phyloP scores from a whole-genome alignment of 2,888 invertebrate genomes.

The Capitulum mitella region DNA sequence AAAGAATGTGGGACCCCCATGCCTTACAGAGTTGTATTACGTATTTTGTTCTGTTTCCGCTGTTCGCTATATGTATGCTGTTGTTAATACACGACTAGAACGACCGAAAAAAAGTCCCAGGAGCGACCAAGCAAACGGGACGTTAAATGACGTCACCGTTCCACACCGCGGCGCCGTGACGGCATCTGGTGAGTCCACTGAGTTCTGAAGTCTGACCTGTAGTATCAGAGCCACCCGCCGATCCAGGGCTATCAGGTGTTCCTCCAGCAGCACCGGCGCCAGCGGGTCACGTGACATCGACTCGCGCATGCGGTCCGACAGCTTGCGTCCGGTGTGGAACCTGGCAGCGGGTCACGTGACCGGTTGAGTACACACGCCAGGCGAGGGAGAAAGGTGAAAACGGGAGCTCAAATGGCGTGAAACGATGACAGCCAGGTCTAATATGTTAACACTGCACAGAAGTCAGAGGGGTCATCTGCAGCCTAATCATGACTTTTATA shows the following conservation, averaged over 20 bases:
- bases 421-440: background rate
- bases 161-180: too few species aligned
- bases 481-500: background rate
- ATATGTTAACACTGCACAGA: background rate
- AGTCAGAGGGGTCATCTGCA: background rate
- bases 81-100: too few species aligned
- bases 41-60: too few species aligned
- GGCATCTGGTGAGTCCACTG: too few species aligned
- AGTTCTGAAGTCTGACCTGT: constrained; percentile 46
- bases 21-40: too few species aligned
- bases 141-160: too few species aligned
- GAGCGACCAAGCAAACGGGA: too few species aligned
- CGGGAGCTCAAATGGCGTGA: background rate
- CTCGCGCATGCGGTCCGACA: constrained; percentile 62
- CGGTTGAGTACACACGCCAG: background rate
- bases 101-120: too few species aligned
- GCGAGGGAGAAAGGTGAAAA: too few species aligned
- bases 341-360: constrained; percentile 46
- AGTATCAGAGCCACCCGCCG: constrained; percentile 73
- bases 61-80: too few species aligned
- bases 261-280: constrained; percentile 82
- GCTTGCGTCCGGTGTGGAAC: constrained; percentile 66
- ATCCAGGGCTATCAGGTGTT: constrained; percentile 83
- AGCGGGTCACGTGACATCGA: constrained; percentile 76
- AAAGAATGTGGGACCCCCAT: too few species aligned